Percentiles rank a stretch among this genome's conserved stretches.
These are phyloP conservation scores for rabbit (Oryctolagus cuniculus) DNA, from an alignment of 2,113 vertebrate species.

Conservation along the genomic window mOryCun1.1 NC_091438.1:149615001-149615500, in stretches of 20 bases:
- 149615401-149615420: no score
- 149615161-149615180: slow-evolving; percentile 56
- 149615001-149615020: not conserved
- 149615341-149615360: no score
- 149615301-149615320: no score
- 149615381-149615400: no score
- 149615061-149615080: not conserved
- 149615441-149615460: not conserved
- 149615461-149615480: not conserved
- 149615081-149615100: not conserved
- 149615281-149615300: no score
- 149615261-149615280: no score
- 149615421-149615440: no score
- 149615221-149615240: no score
- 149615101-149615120: slow-evolving; percentile 35
- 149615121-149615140: not conserved
- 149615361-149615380: no score
- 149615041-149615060: not conserved
- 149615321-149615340: no score
- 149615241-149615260: no score
- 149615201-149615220: not conserved
- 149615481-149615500: slow-evolving; percentile 32
- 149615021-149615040: slow-evolving; percentile 21
- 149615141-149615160: not conserved
- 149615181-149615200: slow-evolving; percentile 54